Evolutionary conservation across 2,888 invertebrate species (phyloP), one percentile per base, ranked within the genome.

Genomic region (Agriopis marginaria): DNA sequence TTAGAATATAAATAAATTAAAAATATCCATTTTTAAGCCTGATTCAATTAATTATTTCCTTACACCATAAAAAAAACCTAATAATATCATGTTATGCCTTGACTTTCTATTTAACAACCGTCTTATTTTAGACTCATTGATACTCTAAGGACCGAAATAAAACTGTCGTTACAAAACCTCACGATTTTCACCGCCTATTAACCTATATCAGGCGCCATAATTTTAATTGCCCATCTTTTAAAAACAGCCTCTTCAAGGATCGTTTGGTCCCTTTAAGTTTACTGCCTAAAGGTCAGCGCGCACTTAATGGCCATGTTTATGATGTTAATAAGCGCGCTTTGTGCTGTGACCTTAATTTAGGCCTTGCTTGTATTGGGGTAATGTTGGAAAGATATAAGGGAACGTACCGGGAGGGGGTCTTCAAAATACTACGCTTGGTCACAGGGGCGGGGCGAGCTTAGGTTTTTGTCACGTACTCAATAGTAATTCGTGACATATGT

Each of bases 291-390:
- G 63, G 54, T 66, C 66, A 53, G 12, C 44, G 50, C 49, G 12
- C 64, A 51, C 17, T 69, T 70, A 63, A 70, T 59, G 65, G 59
- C 42, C 62, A 63, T 60, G 54, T 65, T 69, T 62, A 69, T 56
- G 56, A 2, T 56, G 51, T 56, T 65, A 69, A 65, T 69, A 65
- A 64, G 54, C 32, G 40, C 11, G 32, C 61, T 56, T 50, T 50
- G 68, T 60, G 54, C 53, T 49, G 54, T 65, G 49, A 60, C 60
- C 61, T 62, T 68, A 58, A 65, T 58, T 69, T 54, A 62, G 55
- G 11, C 63, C 14, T 55, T 55, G 39, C 40, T 55, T 10, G 23
- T 39, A 6, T n/a, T n/a, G 55, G 55, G 40, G 14, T 55, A 14
- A 10, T 14, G 14, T 42, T 17, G 9, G 42, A 23, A 32, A 45